A percentile compares a stretch with the other conserved stretches of the same genome.
These are phyloP conservation scores for Drosophila funebris DNA, from an alignment of 1,140 invertebrate species.

Conservation along the genomic window DNA sequence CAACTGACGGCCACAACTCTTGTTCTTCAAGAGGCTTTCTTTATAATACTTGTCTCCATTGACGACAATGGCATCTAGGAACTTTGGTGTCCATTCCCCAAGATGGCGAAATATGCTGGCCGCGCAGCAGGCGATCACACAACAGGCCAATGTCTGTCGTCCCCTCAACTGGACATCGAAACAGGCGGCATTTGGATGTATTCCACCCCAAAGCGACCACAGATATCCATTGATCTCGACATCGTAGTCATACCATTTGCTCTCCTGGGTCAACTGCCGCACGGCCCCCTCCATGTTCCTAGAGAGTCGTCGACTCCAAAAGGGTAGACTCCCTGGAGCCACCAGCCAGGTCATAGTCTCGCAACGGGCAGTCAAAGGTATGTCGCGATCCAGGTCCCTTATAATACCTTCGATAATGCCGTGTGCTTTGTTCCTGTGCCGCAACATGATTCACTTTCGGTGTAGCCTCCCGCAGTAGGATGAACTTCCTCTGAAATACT, in stretches of 20 bases:
- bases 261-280: constrained; percentile 26
- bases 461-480: not conserved
- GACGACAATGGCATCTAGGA: constrained; percentile 85
- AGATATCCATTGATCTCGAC: constrained; percentile 85
- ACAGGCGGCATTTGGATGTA: constrained; percentile 84
- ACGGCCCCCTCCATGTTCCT: constrained; percentile 76
- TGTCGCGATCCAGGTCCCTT: constrained; percentile 19
- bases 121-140: constrained; percentile 85
- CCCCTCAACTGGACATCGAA: constrained; percentile 82
- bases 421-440: not conserved
- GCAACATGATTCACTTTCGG: not conserved
- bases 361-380: not conserved
- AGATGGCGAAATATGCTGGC: constrained; percentile 84
- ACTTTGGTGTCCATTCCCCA: constrained; percentile 85
- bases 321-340: constrained; percentile 50
- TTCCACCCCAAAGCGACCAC: constrained; percentile 85
- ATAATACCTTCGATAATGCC: constrained; percentile 38
- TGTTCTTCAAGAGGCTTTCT: constrained; percentile 82
- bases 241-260: constrained; percentile 85
- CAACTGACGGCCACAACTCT: constrained; percentile 35
- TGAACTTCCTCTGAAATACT: not conserved
- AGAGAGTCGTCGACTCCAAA: constrained; percentile 83
- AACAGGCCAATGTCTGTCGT: constrained; percentile 84
- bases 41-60: constrained; percentile 85
- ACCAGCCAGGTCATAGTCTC: constrained; percentile 84